Evolutionary conservation across 2,797 vertebrate genomes (phyloP), one percentile per base, ranked within the genome.

Genomic region (Cygnus olor): DNA sequence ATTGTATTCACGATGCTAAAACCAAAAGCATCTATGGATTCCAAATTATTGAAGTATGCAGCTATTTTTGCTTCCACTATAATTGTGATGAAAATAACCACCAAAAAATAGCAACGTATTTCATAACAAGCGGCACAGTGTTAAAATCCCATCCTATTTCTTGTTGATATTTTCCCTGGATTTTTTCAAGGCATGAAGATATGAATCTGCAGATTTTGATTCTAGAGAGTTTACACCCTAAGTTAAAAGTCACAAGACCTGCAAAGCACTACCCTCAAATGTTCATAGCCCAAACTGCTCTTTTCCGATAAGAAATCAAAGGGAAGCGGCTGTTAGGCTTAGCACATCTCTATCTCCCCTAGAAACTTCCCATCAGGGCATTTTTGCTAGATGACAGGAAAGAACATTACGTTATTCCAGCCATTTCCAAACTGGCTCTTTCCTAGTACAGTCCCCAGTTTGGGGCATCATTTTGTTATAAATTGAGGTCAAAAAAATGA

Each of bases 51-150:
- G 90, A 85, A 97, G 94, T 86, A 81, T 60, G 85, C 49, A 54
- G 73, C 95, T 96, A 96, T 96, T 96, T 97, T 92, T 93, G 64
- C 40, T 60, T 56, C 73, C 36, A 24, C 89, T 77, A 34, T 89
- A 94, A 96, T 71, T 95, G 93, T 32, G 91, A 94, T 68, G 83
- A 91, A 96, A 97, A 96, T 88, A 95, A 89, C 51, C n/a, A 63
- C 32, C 34, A 20, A 58, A 78, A 76, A 61, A 49, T 18, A 85
- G 80, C 13, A 72, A 45, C 54, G 22, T 79, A 89, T 88, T 96
- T 96, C 94, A 56, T 92, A 95, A 97, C 63, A 58, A 60, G 91
- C 82, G 32, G 71, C 0, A 32, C 4, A 18, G 58, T 54, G 85
- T 86, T 12, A 45, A 82, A 85, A 40, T 2, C 34, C 44, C 58